Evolutionary conservation across 2,888 invertebrate species (phyloP).

Genomic region (Troilus luridus): DNA sequence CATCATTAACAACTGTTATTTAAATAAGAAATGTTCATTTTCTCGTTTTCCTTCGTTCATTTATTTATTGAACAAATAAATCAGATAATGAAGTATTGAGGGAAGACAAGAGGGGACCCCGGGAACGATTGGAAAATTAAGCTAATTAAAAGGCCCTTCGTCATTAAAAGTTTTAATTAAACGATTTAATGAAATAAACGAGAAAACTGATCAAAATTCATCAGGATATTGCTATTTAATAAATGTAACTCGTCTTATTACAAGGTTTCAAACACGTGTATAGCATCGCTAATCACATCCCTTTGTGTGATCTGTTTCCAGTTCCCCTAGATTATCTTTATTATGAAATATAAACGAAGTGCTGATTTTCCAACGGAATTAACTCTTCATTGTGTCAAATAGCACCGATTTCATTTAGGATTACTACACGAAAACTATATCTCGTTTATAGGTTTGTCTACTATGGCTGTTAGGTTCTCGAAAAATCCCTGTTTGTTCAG

Average conservation of each 20-base stretch:
- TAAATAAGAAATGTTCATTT: neutral
- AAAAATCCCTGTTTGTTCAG: too few relatives aligned
- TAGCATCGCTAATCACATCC: too few relatives aligned
- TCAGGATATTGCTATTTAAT: neutral
- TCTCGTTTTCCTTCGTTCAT: neutral
- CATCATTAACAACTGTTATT: too few relatives aligned
- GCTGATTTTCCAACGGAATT: too few relatives aligned
- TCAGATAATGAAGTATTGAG: neutral
- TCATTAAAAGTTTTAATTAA: neutral
- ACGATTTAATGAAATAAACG: neutral
- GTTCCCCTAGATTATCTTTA: too few relatives aligned
- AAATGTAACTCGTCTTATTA: neutral
- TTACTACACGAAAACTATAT: too few relatives aligned
- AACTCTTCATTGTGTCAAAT: too few relatives aligned
- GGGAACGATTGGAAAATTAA: neutral
- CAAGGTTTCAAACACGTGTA: neutral
- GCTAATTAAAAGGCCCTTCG: neutral
- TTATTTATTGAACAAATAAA: neutral
- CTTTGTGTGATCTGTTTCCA: too few relatives aligned
- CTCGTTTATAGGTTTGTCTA: too few relatives aligned
- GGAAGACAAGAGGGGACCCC: neutral
- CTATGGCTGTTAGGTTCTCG: too few relatives aligned
- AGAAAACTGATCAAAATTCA: neutral
- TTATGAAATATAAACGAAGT: too few relatives aligned
- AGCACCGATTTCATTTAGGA: too few relatives aligned